Evolutionary conservation across 2,888 invertebrate genomes (phyloP), one percentile per base, ranked within the genome.

Genomic region (Bombylius major): DNA sequence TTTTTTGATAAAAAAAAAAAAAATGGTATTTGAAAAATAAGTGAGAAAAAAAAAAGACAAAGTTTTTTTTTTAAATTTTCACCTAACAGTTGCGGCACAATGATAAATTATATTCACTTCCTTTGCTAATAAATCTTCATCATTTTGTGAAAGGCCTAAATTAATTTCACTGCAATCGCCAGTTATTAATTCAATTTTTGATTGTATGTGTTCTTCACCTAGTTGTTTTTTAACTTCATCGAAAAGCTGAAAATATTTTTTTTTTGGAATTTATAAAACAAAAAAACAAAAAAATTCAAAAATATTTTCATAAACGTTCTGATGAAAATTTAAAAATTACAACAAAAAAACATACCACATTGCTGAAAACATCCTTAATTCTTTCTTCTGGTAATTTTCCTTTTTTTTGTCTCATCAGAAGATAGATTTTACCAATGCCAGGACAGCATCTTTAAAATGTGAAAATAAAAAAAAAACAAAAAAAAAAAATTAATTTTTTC

Each of bases 101-200:
- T 98, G 98, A 67, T 91, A 88, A 13, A 98, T 86, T 46, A 95
- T 81, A 53, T 88, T 76, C 0, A 90, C 83, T 59, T 87, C 82
- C 0, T 87, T 79, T 23, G 76, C 73, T 5, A 91, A 66, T 63
- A 76, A 73, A 62, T 79, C 70, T 57, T 87, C 79, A 69, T 90
- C 85, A 14, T 81, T 77, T 0, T 77, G 70, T 3, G 82, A 82
- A 51, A 92, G 72, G 0, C 84, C 91, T 50, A 92, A 75, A 58
- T 83, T 84, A 0, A 81, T 79, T 39, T 78, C 73, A 8, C 78
- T 73, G 0, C 86, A 84, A 71, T 92, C 91, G 0, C 91, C 91
- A 6, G 76, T 71, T 6, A 96, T 80, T 6, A 88, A 81, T 23
- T 78, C 74, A 58, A 92, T 79, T 72, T 88, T 86, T 59, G 79